These are phyloP conservation scores for Zaprionus obscuricornis DNA, from an alignment of 2,888 invertebrate genomes.

Conservation along the genomic window DNA sequence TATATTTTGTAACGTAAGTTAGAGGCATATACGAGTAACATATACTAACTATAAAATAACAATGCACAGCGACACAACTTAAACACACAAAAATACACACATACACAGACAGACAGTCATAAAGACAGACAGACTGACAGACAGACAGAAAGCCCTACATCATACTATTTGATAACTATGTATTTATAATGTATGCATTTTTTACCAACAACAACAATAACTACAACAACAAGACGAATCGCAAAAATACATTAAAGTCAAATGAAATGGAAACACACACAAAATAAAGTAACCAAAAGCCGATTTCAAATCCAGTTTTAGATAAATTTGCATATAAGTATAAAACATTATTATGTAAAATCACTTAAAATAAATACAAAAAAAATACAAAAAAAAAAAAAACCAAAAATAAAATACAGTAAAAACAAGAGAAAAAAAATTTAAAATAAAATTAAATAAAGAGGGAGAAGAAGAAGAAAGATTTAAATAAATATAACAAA, in stretches of 20 bases:
- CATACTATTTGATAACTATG: conserved; percentile 77
- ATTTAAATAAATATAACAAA: conserved; percentile 45
- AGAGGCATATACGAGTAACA: conserved; percentile 57
- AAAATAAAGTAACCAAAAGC: conserved; percentile 34
- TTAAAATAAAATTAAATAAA: not conserved
- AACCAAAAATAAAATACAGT: conserved; percentile 29
- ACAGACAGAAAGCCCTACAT: conserved; percentile 26
- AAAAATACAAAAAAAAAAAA: conserved; percentile 41
- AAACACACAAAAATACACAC: conserved; percentile 13
- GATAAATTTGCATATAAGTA: conserved; percentile 69
- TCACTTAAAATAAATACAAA: conserved; percentile 63
- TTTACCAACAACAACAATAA: conserved; percentile 59
- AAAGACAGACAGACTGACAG: conserved; percentile 19
- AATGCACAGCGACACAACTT: conserved; percentile 38
- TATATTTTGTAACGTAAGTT: conserved; percentile 77
- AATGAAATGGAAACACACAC: conserved; percentile 38
- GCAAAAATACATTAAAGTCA: conserved; percentile 42
- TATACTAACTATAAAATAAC: conserved; percentile 32
- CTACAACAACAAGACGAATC: conserved; percentile 15
- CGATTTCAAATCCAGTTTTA: conserved; percentile 65
- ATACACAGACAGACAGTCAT: conserved; percentile 29
- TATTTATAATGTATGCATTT: conserved; percentile 80
- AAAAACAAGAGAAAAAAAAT: conserved; percentile 5
- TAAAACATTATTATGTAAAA: conserved; percentile 78
- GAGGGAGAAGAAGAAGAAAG: conserved; percentile 16